A percentile compares a stretch with the other conserved stretches of the same genome.
phyloP scores from a whole-genome alignment of 2,113 vertebrate species.

The Notarius lentiginosus region DNA sequence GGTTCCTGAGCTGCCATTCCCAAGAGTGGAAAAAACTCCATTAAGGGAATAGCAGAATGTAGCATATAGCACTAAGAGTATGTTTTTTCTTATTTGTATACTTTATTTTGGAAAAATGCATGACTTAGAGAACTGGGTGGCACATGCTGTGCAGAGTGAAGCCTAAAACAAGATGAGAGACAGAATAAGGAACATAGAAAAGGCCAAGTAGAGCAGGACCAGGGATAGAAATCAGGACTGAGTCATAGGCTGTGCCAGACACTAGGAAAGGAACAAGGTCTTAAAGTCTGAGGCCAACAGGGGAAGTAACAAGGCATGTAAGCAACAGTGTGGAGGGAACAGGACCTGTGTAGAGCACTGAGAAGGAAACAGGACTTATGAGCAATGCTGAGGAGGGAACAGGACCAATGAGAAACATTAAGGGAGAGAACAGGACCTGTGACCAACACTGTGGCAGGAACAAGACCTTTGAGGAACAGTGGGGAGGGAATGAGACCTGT shows the following conservation, averaged over 20 bases:
- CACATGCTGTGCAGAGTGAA: not conserved
- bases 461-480: not conserved
- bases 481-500: not conserved
- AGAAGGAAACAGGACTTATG: not conserved
- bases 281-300: not conserved
- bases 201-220: not conserved
- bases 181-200: not conserved
- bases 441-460: not conserved
- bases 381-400: not conserved
- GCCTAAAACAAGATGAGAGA: not conserved
- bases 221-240: not conserved
- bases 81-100: not conserved
- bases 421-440: not conserved
- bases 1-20: not conserved
- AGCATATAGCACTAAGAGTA: not conserved
- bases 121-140: not conserved
- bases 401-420: not conserved
- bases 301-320: not conserved
- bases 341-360: not conserved
- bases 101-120: not conserved
- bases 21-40: not conserved
- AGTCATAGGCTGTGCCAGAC: not conserved
- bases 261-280: not conserved
- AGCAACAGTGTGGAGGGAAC: not conserved
- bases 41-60: not conserved